Base-by-base conservation (phyloP, 2,113 vertebrate species). In the Holacanthus passer region DNA sequence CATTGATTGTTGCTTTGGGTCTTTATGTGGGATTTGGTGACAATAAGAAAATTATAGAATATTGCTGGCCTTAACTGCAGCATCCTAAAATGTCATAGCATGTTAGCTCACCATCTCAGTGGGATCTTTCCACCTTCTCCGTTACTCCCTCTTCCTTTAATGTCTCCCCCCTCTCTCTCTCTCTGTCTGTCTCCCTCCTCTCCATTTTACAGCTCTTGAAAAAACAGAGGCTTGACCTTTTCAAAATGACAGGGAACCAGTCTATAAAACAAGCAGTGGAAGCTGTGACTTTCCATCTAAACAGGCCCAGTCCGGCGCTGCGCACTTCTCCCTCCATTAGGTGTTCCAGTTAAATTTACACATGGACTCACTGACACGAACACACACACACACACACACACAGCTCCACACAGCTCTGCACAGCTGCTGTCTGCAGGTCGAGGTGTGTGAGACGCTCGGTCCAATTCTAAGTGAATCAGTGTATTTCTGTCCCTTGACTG, bases 171-270 rank as follows among this genome's bases (percentile, higher is more conserved):
- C 3, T 72, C 24, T 31, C 24, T 71, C 16, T 27, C 29, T 59
- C 12, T 53, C 32, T 39, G 3, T 45, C 24, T 31, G 7, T 53
- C 43, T 45, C 29, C 6, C 13, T 63, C 63, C 41, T 35, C 59
- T 79, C 39, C 6, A 47, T 81, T 80, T 74, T 73, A 58, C 77
- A 43, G 47, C 70, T 67, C 68, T 73, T 79, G 55, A 80, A 83
- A 47, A 73, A 74, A 79, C 50, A 77, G 53, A 83, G 31, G 56
- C 22, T 50, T 93, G 87, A 93, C 92, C 89, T 91, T 91, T 94
- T 87, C 67, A 80, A 84, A 76, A 52, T 84, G 85, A 88, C 82
- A 79, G 77, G 70, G 59, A 81, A 72, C 50, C 75, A 79, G 86
- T 90, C 84, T 78, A 86, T 89, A 87, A 89, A 83, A 87, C 78